A percentile compares a stretch with the other conserved stretches of the same genome.
Evolutionary conservation across 2,888 invertebrate genomes (phyloP).

Genomic region (Taphrorychus bicolor): DNA sequence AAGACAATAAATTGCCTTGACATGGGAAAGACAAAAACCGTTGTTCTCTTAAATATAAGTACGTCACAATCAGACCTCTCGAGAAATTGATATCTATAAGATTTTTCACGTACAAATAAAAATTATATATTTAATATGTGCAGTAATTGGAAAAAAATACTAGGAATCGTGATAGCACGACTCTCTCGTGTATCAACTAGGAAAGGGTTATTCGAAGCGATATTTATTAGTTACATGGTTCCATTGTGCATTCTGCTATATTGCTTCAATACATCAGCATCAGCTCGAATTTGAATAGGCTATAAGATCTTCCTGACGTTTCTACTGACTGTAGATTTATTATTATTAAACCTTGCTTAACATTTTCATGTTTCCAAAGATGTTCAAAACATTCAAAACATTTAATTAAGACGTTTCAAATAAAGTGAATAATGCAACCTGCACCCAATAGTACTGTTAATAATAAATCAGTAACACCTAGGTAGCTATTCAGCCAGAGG

Average conservation of each 20-base stretch:
- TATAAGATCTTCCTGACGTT: background rate
- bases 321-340: background rate
- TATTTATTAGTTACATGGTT: conserved; percentile 9
- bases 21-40: no score
- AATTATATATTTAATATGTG: background rate
- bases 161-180: conserved; percentile 8
- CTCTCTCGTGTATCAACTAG: conserved; percentile 6
- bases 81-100: background rate
- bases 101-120: background rate
- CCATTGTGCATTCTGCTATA: conserved; percentile 7
- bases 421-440: background rate
- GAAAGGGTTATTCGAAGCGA: conserved; percentile 6
- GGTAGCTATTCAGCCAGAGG: conserved; percentile 7
- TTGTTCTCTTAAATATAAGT: background rate
- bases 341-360: background rate
- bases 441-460: conserved; percentile 12
- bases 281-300: conserved; percentile 6
- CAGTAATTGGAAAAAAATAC: conserved; percentile 11
- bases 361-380: background rate
- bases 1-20: no score
- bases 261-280: conserved; percentile 2
- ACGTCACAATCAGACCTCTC: background rate
- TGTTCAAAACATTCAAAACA: background rate
- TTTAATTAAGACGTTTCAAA: background rate
- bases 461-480: conserved; percentile 24